Conservation (phyloP, 2,797 vertebrate species). For the Tapirus indicus region DNA sequence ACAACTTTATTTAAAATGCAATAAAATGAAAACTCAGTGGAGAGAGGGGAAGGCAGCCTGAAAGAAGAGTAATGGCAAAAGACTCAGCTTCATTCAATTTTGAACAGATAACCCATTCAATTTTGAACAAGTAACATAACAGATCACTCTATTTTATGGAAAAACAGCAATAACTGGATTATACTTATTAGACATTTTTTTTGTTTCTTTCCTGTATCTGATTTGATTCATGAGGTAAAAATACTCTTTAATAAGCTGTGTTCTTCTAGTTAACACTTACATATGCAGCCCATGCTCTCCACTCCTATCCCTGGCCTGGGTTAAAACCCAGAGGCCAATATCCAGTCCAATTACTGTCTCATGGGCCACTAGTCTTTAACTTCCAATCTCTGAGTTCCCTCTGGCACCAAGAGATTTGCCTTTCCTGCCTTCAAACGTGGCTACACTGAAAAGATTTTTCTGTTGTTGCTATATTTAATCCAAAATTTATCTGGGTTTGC, state of each 20-base stretch:
- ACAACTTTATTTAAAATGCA: constrained; percentile 23
- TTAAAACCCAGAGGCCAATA: background rate
- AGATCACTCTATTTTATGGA: background rate
- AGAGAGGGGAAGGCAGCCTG: background rate
- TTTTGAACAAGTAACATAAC: background rate
- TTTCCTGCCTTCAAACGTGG: background rate
- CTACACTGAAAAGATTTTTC: background rate
- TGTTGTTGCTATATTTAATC: background rate
- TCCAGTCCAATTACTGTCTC: background rate
- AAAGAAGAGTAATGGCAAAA: background rate
- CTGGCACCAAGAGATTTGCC: background rate
- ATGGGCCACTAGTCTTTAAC: background rate
- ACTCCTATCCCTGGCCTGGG: background rate
- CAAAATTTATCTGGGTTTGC: constrained; percentile 27
- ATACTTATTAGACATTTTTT: background rate
- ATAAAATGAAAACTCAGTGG: background rate
- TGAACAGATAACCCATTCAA: background rate
- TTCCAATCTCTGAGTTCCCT: background rate
- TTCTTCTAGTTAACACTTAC: background rate
- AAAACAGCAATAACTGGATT: background rate
- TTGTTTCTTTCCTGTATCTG: constrained; percentile 12
- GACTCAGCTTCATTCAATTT: background rate
- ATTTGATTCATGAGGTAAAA: constrained; percentile 32
- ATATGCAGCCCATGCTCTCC: background rate
- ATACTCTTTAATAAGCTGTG: background rate